Conservation (phyloP, 2,113 vertebrate species). For the Platichthys stellatus region DNA sequence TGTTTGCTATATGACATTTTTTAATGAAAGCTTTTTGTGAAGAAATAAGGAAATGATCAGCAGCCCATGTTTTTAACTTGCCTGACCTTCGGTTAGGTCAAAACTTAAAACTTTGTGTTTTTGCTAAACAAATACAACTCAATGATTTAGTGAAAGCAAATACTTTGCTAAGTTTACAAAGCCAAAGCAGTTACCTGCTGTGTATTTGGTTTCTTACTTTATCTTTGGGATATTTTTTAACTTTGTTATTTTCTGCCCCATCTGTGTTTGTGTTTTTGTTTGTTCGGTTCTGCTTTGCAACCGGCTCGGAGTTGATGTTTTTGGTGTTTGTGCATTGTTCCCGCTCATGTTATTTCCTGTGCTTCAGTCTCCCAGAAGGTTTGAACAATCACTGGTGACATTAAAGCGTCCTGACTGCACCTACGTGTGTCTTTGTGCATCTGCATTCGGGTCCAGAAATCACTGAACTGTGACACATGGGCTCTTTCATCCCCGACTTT, state of each 20-base stretch:
- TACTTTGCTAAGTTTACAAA: too few species aligned
- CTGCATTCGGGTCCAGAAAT: neutral
- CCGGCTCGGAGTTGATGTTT: neutral
- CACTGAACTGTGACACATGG: neutral
- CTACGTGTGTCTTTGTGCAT: neutral
- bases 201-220: too few species aligned
- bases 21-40: too few species aligned
- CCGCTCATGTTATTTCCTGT: neutral
- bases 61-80: too few species aligned
- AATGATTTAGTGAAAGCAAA: too few species aligned
- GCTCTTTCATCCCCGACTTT: conserved; percentile 59
- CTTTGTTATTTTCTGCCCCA: neutral
- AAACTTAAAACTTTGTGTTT: too few species aligned
- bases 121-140: too few species aligned
- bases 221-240: too few species aligned
- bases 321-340: neutral
- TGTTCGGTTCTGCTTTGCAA: neutral
- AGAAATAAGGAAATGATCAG: too few species aligned
- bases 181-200: too few species aligned
- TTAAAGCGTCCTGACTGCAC: neutral
- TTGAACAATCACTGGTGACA: neutral
- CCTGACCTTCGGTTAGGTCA: too few species aligned
- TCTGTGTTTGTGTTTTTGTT: neutral
- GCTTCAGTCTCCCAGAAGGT: neutral
- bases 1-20: too few species aligned